Conservation (phyloP, 2,113 vertebrate genomes). For the Ahaetulla prasina region DNA sequence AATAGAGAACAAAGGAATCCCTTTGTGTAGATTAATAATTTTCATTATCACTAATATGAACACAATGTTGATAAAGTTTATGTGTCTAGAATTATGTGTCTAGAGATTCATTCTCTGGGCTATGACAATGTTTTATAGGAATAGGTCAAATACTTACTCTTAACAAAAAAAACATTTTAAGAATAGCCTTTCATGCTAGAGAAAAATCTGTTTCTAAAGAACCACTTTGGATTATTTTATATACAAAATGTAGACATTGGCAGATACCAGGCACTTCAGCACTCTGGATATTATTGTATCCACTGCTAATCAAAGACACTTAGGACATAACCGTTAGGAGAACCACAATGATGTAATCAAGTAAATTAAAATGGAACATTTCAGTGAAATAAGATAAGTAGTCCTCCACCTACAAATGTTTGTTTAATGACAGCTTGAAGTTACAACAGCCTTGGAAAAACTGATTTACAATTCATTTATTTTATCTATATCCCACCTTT, state of each 20-base stretch:
- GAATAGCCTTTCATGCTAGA: background rate
- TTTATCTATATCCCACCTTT: background rate
- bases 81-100: background rate
- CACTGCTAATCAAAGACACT: background rate
- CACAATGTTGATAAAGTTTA: background rate
- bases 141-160: background rate
- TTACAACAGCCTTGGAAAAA: background rate
- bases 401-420: background rate
- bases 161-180: background rate
- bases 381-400: background rate
- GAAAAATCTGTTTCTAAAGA: background rate
- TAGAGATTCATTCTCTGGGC: background rate
- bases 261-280: background rate
- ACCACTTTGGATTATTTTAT: conserved; percentile 6
- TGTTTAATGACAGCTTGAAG: background rate
- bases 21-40: background rate
- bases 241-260: conserved; percentile 6
- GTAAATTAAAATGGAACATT: conserved; percentile 33
- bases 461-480: background rate
- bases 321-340: background rate
- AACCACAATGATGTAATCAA: background rate
- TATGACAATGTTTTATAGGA: background rate
- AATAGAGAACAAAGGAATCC: background rate
- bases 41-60: background rate
- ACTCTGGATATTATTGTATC: background rate